Evolutionary conservation across 2,888 invertebrate species (phyloP).

Genomic region (Phania funesta): DNA sequence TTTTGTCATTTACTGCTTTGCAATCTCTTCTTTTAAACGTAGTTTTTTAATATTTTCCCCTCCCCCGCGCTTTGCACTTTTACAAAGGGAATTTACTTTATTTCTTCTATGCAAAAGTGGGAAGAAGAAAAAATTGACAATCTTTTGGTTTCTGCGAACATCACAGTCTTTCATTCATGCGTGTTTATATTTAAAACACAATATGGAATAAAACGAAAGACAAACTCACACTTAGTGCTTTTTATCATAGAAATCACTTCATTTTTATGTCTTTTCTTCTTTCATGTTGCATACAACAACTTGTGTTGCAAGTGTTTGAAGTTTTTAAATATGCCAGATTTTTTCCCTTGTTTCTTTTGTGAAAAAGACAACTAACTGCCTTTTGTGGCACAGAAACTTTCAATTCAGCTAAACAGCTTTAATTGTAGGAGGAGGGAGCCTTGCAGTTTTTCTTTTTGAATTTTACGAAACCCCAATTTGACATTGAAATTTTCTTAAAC

Average conservation of each 20-base stretch:
- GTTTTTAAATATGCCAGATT: conserved; percentile 26
- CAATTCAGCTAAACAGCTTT: conserved; percentile 29
- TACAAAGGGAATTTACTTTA: conserved; percentile 23
- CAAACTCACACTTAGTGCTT: neutral
- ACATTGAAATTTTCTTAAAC: conserved; percentile 58
- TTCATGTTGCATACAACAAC: conserved; percentile 4
- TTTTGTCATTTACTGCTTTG: conserved; percentile 15
- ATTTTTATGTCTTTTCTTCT: neutral
- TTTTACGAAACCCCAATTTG: conserved; percentile 30
- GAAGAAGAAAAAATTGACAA: conserved; percentile 4
- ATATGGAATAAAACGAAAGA: neutral
- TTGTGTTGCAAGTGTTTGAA: conserved; percentile 29
- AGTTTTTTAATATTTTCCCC: neutral
- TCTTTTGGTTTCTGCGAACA: neutral
- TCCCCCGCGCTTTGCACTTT: neutral
- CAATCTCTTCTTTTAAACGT: neutral
- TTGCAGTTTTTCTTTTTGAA: neutral
- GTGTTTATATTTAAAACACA: neutral
- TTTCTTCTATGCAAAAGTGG: neutral
- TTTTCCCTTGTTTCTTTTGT: neutral
- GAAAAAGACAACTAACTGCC: neutral
- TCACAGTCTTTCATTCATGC: neutral
- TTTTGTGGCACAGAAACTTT: conserved; percentile 10
- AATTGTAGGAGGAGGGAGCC: conserved; percentile 12
- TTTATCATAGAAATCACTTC: neutral